Base-by-base conservation (phyloP, 2,888 invertebrate species). In the Dendrolimus pini region DNA sequence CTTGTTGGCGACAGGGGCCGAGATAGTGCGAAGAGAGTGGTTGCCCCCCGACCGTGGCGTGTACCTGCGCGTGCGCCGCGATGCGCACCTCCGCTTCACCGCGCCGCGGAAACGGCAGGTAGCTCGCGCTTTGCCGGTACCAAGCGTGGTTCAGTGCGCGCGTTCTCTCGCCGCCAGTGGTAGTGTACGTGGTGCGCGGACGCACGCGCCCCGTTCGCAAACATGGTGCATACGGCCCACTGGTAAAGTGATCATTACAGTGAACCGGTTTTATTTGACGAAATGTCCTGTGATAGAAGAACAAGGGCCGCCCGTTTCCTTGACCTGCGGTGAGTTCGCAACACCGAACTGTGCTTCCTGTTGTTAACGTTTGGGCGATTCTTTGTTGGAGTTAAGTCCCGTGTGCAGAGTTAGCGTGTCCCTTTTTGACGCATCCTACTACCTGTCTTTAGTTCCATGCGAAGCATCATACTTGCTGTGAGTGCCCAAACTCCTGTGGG, bases 261-360 rank as follows among this genome's bases (percentile, higher is more conserved):
- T 85, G 85, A 71, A 80, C 66, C 71, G 67, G 69, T 79, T 78
- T 70, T 42, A 64, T 80, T 80, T 75, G 67, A 81, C 87, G 87
- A 85, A 75, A 90, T 90, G 89, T 90, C 89, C 85, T 89, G 89
- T 83, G 89, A 89, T 76, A 86, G 89, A 83, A 87, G 87, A 89
- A 87, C 85, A 76, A 89, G 88, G 77, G 80, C 84, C 75, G 86
- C 85, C 76, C 89, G 90, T 73, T 87, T 83, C 83, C 89, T 89
- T 81, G 90, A 89, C 78, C 85, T 90, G 83, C 89, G 90, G 90
- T 90, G 89, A 90, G 90, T 89, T 82, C 75, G 73, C 74, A 75
- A 74, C 77, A 70, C 71, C 71, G 69, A 70, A 76, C 77, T 74
- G 75, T 69, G 84, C 81, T 82, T 84, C 84, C 86, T 83, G 80